Percentiles rank a stretch among this genome's conserved stretches.
phyloP scores from a whole-genome alignment of 2,797 vertebrate genomes.

The Smutsia gigantea region DNA sequence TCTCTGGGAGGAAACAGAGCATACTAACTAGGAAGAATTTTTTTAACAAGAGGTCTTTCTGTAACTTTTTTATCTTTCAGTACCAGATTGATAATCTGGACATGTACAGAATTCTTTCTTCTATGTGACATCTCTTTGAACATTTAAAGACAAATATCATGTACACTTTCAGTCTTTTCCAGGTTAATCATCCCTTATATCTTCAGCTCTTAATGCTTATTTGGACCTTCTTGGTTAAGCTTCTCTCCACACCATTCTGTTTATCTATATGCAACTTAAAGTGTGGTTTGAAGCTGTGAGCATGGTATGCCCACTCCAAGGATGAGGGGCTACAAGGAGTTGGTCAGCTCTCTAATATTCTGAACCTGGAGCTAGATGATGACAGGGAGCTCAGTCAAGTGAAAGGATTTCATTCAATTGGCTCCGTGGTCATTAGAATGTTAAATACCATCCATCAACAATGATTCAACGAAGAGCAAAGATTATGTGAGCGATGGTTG shows the following conservation, averaged over 20 bases:
- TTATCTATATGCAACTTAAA: neutral
- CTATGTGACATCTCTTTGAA: neutral
- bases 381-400: neutral
- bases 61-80: neutral
- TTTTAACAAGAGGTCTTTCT: neutral
- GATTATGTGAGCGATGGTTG: conserved; percentile 95
- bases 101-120: neutral
- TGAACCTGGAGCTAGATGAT: neutral
- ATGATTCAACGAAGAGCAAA: conserved; percentile 93
- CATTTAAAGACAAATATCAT: neutral
- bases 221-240: neutral
- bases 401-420: neutral
- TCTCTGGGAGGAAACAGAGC: neutral
- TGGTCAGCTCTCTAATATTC: neutral
- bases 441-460: conserved; percentile 95
- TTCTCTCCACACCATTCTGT: neutral
- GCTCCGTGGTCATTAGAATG: conserved; percentile 83
- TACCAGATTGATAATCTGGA: neutral
- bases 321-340: neutral
- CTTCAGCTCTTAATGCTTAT: neutral
- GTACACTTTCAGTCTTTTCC: neutral
- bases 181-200: neutral
- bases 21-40: neutral
- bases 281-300: neutral
- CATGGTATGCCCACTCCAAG: neutral